Evolutionary conservation across 2,888 invertebrate species (phyloP), one percentile per base, ranked within the genome.

Genomic region (Pilophorus perplexus): DNA sequence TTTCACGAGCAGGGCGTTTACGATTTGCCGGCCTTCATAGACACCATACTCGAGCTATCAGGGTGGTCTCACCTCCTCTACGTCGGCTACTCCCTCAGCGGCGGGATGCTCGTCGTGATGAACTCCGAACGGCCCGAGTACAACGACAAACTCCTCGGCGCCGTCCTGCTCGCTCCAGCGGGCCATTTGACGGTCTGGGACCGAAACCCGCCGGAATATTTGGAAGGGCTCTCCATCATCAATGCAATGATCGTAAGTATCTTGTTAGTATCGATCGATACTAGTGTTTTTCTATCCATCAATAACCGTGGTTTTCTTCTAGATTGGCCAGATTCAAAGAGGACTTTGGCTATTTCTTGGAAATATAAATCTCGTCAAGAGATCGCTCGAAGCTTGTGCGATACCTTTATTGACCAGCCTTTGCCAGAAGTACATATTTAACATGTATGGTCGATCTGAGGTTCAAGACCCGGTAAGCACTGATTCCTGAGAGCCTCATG

Each of bases 1-100:
- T 59, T 59, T 25, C 59, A 59, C 59, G 59, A 59, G 25, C 59
- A 59, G 27, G 59, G 59, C 2, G 27, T 59, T 14, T 59, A 59
- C 59, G 59, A 59, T 42, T 33, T 59, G 22, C 59, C 59, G 2
- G 59, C 59, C 14, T 42, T 59, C 44, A 59, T 23, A n/a, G 59
- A 59, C 25, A n/a, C 23, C n/a, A 42, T 59, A 14, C 23, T 38
- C 10, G 16, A 42, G 8, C 4, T 22, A n/a, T 42, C 59, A 14
- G 59, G 42, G 10, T 8, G 23, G 4, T 22, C 22, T 14, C 40
- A 59, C 12, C 16, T 59, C 14, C 59, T 59, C 22, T 59, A 59
- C 42, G 59, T 59, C 25, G 59, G 59, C 27, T 59, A 59, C 42
- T 59, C 59, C 10, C 40, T 59, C 22, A 59, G 59, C 25, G 10